These are phyloP conservation scores for Halotydeus destructor DNA, from an alignment of 1,140 invertebrate genomes.

Conservation along the genomic window DNA sequence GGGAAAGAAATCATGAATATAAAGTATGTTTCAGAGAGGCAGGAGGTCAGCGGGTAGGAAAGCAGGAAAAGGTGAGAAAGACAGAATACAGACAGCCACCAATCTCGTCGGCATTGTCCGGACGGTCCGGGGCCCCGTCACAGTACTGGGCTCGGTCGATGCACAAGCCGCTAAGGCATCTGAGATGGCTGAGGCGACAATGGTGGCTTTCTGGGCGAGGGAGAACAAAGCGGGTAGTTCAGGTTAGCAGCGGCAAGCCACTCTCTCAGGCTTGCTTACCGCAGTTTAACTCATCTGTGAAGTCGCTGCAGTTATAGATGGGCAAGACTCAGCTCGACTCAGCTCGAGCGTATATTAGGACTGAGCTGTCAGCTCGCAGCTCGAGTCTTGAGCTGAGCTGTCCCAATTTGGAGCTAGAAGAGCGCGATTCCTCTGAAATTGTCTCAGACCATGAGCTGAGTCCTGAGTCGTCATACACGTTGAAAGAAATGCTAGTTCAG, in stretches of 20 bases:
- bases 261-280: constrained; percentile 13
- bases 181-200: constrained; percentile 16
- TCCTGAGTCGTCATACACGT: too few species aligned
- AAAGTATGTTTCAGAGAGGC: background rate
- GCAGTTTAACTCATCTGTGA: constrained; percentile 19
- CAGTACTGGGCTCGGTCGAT: constrained; percentile 18
- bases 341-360: too few species aligned
- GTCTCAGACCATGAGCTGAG: too few species aligned
- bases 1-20: background rate
- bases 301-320: too few species aligned
- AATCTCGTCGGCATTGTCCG: constrained; percentile 19
- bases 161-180: constrained; percentile 15
- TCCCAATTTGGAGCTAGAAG: too few species aligned
- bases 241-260: background rate
- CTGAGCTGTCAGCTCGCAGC: too few species aligned
- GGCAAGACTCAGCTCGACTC: too few species aligned
- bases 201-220: constrained; percentile 16
- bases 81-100: constrained; percentile 18
- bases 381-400: too few species aligned
- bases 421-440: too few species aligned
- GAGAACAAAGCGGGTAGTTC: background rate
- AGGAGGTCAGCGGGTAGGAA: background rate
- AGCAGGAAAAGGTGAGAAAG: background rate
- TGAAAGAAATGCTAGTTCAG: too few species aligned
- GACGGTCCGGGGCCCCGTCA: constrained; percentile 18